Evolutionary conservation across 2,888 invertebrate species (phyloP).

Genomic region (Campoletis raptor): DNA sequence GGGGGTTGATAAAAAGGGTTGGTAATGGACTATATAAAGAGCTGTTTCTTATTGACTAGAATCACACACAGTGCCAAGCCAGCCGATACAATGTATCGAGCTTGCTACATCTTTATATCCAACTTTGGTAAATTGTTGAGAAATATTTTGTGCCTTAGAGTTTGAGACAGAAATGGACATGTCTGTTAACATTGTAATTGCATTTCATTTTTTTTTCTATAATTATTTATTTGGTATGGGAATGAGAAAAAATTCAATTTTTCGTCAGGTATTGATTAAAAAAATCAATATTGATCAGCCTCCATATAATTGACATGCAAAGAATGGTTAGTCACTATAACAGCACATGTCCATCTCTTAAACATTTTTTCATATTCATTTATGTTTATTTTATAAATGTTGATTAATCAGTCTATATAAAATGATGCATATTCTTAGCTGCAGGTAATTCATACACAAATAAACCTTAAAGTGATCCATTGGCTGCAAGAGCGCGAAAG

Average conservation of each 20-base stretch:
- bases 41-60: constrained; percentile 19
- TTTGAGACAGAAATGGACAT: not conserved
- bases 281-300: too few relatives aligned
- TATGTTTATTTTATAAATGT: not conserved
- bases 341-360: not conserved
- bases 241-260: not conserved
- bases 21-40: constrained; percentile 59
- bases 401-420: not conserved
- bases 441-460: not conserved
- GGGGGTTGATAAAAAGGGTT: constrained; percentile 57
- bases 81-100: constrained; percentile 64
- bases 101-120: constrained; percentile 46
- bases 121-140: constrained; percentile 58
- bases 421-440: not conserved
- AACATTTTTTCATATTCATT: not conserved
- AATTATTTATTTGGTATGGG: not conserved
- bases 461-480: not conserved
- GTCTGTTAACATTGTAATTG: not conserved
- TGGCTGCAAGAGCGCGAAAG: too few relatives aligned
- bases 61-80: constrained; percentile 55
- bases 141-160: not conserved
- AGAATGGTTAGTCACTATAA: not conserved
- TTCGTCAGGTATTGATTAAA: too few relatives aligned
- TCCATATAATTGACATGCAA: not conserved
- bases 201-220: not conserved